phyloP scores from a whole-genome alignment of 2,113 vertebrate species.

The Dascyllus trimaculatus region DNA sequence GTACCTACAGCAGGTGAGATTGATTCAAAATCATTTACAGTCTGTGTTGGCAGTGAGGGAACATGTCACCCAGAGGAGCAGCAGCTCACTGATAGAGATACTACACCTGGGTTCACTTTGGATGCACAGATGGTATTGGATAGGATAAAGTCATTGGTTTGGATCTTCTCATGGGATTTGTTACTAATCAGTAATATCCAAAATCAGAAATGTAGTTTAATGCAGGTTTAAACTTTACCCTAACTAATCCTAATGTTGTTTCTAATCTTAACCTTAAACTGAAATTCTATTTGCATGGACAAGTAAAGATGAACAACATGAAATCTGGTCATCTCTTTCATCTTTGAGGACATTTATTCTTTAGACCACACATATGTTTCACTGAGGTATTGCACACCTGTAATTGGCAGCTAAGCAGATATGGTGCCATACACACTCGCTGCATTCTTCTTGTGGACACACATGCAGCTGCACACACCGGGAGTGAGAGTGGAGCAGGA shows the following conservation, averaged over 20 bases:
- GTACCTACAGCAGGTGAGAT: neutral
- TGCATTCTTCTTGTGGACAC: slow-evolving; percentile 16
- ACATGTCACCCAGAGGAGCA: neutral
- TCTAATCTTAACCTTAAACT: too few species aligned
- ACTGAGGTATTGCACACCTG: neutral
- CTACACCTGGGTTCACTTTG: neutral
- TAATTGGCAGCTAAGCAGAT: neutral
- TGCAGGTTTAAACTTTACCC: neutral
- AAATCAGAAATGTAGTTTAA: neutral
- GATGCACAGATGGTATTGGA: neutral
- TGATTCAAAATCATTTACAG: neutral
- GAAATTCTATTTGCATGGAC: neutral
- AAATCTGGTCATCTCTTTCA: neutral
- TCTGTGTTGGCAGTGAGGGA: neutral
- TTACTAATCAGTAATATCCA: neutral
- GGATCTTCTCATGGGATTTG: neutral
- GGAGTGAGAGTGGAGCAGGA: slow-evolving; percentile 19
- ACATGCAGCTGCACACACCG: slow-evolving; percentile 17
- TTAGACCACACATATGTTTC: neutral
- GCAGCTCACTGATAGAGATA: neutral
- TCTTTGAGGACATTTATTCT: neutral
- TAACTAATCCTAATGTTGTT: neutral
- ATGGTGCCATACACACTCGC: slow-evolving; percentile 2
- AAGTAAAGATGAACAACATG: neutral
- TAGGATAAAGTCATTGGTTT: neutral